phyloP scores from a whole-genome alignment of 23 tunicate species.

The Diplosoma virens region DNA sequence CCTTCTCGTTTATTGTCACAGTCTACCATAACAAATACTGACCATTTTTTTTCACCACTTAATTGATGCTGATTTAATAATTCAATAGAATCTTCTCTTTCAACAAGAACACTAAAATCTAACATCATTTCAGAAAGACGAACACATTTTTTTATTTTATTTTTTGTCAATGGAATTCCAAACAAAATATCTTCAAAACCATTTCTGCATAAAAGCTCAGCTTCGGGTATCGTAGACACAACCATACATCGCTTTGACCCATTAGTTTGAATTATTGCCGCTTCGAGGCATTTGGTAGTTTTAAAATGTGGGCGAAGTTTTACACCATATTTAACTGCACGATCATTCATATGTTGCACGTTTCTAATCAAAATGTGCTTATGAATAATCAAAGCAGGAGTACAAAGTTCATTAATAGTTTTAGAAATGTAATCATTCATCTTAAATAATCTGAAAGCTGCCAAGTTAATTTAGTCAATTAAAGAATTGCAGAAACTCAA shows the following conservation, averaged over 20 bases:
- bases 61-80: conserved; percentile 5
- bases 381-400: conserved; percentile 65
- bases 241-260: conserved; percentile 66
- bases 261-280: conserved; percentile 56
- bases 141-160: conserved; percentile 44
- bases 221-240: conserved; percentile 79
- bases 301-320: conserved; percentile 73
- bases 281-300: conserved; percentile 79
- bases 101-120: conserved; percentile 57
- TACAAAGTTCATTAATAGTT: conserved; percentile 39
- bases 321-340: conserved; percentile 39
- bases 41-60: conserved; percentile 48
- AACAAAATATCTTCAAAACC: conserved; percentile 72
- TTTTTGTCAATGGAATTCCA: conserved; percentile 42
- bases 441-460: no score
- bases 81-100: conserved; percentile 5
- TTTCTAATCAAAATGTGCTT: conserved; percentile 45
- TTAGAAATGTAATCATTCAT: neutral
- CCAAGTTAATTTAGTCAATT: no score
- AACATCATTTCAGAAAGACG: conserved; percentile 35
- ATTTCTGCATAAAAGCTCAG: conserved; percentile 36
- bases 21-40: conserved; percentile 39
- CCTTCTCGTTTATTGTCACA: conserved; percentile 65
- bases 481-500: no score
- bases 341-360: conserved; percentile 41